These are phyloP conservation scores for Ochropleura plecta DNA, from an alignment of 2,888 invertebrate genomes.

Conservation along the genomic window DNA sequence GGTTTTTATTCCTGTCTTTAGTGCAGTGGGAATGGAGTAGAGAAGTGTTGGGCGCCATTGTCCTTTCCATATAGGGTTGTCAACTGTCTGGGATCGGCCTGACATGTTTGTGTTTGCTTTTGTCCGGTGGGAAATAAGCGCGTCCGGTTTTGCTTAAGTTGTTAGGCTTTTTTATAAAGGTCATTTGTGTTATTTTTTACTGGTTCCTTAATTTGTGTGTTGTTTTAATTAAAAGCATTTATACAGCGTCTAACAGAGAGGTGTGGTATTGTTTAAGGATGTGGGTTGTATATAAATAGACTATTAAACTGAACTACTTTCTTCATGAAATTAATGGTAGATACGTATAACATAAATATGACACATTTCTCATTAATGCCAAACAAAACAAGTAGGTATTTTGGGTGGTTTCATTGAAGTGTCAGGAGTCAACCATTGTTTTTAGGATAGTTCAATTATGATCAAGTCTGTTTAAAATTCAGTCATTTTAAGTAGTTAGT, in stretches of 20 bases:
- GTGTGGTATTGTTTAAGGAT: neutral
- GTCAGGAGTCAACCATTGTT: no score
- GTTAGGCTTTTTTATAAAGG: conserved; percentile 10
- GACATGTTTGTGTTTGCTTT: conserved; percentile 20
- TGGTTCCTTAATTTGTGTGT: neutral
- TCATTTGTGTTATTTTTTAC: neutral
- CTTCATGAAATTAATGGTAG: neutral
- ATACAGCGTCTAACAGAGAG: neutral
- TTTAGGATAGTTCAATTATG: no score
- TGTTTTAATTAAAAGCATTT: neutral
- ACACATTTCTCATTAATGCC: neutral
- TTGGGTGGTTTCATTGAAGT: neutral
- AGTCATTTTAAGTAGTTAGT: no score
- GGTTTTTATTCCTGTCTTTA: conserved; percentile 46
- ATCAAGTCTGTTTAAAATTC: no score
- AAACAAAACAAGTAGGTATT: neutral
- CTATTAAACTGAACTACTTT: neutral
- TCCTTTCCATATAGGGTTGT: conserved; percentile 42
- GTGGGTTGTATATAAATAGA: no score
- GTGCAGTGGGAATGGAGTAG: conserved; percentile 31
- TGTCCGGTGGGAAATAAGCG: conserved; percentile 22
- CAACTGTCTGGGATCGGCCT: conserved; percentile 21
- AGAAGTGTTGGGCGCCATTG: conserved; percentile 38
- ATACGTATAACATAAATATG: neutral
- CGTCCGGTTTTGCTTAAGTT: conserved; percentile 10